These are phyloP conservation scores for Drosophila tani DNA, from an alignment of 1,140 invertebrate genomes.

Conservation along the genomic window DNA sequence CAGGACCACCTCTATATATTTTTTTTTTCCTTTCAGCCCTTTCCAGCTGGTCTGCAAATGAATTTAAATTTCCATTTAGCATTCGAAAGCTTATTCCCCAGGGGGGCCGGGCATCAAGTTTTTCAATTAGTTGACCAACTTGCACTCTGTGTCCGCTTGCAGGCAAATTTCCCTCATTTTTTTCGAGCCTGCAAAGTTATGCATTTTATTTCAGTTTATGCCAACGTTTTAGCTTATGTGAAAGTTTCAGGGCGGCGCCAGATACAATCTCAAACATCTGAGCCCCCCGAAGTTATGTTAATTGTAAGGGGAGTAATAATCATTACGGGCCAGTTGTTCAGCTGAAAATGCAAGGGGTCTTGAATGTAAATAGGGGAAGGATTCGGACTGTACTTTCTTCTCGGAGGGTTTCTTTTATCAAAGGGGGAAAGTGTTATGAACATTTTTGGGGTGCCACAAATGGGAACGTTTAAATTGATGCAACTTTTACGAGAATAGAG, in stretches of 20 bases:
- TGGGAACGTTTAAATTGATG: neutral
- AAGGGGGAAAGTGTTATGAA: constrained; percentile 4
- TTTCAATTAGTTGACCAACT: constrained; percentile 69
- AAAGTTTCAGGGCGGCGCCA: constrained; percentile 1
- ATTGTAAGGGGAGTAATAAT: constrained; percentile 29
- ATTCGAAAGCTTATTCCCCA: constrained; percentile 22
- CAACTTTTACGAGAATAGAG: too few species aligned
- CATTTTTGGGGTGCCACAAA: neutral
- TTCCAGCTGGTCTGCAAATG: constrained; percentile 57
- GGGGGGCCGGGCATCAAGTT: constrained; percentile 44
- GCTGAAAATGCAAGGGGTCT: constrained; percentile 11
- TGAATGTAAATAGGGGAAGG: constrained; percentile 5
- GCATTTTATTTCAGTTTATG: constrained; percentile 32
- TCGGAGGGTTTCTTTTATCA: neutral
- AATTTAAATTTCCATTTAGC: constrained; percentile 65
- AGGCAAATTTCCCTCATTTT: constrained; percentile 30
- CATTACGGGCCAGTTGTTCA: neutral
- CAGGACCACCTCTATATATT: neutral
- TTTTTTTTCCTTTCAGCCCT: constrained; percentile 11
- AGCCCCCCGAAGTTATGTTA: constrained; percentile 32
- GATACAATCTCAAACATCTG: constrained; percentile 19
- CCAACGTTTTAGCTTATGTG: constrained; percentile 10
- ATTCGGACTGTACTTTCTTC: neutral
- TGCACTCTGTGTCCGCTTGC: constrained; percentile 39
- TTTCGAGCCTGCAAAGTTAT: constrained; percentile 37